Percentiles rank a stretch among this genome's conserved stretches.
These are phyloP conservation scores for Choloepus didactylus DNA, from an alignment of 2,797 vertebrate genomes.

Conservation along the genomic window DNA sequence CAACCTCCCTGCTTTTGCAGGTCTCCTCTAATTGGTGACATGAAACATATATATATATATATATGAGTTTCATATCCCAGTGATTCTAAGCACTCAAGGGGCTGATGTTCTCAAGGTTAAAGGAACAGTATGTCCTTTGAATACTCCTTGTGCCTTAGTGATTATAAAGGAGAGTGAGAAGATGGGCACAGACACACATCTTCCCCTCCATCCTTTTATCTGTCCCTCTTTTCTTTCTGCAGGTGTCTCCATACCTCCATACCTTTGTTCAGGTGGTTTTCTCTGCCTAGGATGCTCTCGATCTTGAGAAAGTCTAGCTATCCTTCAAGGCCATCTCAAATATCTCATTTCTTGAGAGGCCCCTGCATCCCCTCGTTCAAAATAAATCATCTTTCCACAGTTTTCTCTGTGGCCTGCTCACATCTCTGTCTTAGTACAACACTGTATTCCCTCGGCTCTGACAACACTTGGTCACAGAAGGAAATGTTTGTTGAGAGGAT, in stretches of 20 bases:
- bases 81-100: neutral
- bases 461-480: neutral
- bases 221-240: neutral
- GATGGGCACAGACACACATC: neutral
- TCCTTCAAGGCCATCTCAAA: slow-evolving; percentile 12
- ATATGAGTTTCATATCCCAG: neutral
- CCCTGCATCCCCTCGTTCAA: neutral
- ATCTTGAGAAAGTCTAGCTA: neutral
- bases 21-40: neutral
- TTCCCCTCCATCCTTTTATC: neutral
- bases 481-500: neutral
- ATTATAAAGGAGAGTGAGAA: neutral
- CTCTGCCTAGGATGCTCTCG: slow-evolving; percentile 27
- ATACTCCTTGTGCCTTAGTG: neutral
- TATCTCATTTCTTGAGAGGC: neutral
- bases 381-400: neutral
- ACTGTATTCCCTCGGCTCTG: neutral
- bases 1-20: neutral
- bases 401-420: neutral
- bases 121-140: neutral
- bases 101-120: neutral
- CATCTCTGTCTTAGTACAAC: neutral
- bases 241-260: neutral
- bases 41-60: neutral
- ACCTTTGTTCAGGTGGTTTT: neutral